Conservation (phyloP, 2,797 vertebrate genomes). For the Malacoraja senta region DNA sequence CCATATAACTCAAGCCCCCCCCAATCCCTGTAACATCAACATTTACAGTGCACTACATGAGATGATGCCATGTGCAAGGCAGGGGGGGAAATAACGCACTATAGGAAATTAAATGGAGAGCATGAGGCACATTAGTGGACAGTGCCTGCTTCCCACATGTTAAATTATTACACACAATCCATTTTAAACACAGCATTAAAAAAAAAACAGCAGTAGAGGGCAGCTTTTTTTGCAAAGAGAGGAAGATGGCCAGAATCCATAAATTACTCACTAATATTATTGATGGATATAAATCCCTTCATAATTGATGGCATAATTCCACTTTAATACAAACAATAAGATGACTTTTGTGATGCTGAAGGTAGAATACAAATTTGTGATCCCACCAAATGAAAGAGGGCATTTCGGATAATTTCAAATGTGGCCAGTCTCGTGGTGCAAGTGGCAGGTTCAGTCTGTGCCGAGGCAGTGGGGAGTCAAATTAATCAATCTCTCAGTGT, state of each 20-base stretch:
- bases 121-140: background rate
- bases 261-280: background rate
- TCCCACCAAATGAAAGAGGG: background rate
- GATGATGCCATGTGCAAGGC: background rate
- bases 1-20: too few species aligned
- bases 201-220: background rate
- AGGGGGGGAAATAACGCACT: background rate
- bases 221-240: background rate
- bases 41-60: too few species aligned
- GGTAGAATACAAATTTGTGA: background rate
- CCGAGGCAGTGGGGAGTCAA: too few species aligned
- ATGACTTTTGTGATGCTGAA: background rate
- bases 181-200: background rate
- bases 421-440: too few species aligned
- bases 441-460: too few species aligned
- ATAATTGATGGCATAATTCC: too few species aligned
- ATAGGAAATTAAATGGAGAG: background rate
- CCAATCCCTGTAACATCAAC: too few species aligned
- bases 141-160: background rate
- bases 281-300: background rate
- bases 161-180: background rate
- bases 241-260: background rate
- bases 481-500: too few species aligned
- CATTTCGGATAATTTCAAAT: background rate
- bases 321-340: background rate